Evolutionary conservation across 2,113 vertebrate species (phyloP), one percentile per base, ranked within the genome.

Genomic region (Eolophus roseicapilla): DNA sequence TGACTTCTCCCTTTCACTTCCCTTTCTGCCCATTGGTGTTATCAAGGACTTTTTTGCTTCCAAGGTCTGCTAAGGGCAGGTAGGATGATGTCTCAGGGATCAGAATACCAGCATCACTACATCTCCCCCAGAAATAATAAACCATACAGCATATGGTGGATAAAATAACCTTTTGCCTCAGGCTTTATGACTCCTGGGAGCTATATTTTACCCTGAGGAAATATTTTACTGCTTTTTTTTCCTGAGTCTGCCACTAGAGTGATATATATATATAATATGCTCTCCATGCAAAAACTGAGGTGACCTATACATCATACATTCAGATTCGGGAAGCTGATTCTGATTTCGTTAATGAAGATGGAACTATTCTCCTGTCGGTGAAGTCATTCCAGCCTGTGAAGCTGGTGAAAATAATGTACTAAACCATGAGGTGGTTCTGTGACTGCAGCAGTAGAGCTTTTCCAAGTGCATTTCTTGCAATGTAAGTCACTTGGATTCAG

Each of bases 151-250:
- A 63, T 91, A 81, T 84, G 80, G 95, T 96, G 67, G 62, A 62
- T 95, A 94, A 91, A 97, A 96, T 95, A 96, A 96, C 93, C 95
- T 94, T 96, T 93, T 93, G 76, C 92, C 96, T 96, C 80, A 93
- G 95, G 90, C 88, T 93, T 86, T 91, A 65, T 94, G 86, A 71
- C 93, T 96, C 93, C 86, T 76, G 91, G 91, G 96, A 97, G 80
- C 93, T 91, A 69, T 96, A 95, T 96, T 94, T 97, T 93, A 96
- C 81, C 91, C 93, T 43, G 68, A 94, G 88, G 92, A 96, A 91
- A 89, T 94, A 91, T 94, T 96, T 94, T 93, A 94, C 80, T 95
- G 93, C 93, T 91, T 97, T 96, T 96, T 86, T 96, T 95, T 83
- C 77, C 70, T 0, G 65, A 73, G 77, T 76, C 77, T 96, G 88